Evolutionary conservation across 2,797 vertebrate species (phyloP), one percentile per base, ranked within the genome.

Genomic region (Galago senegalensis): DNA sequence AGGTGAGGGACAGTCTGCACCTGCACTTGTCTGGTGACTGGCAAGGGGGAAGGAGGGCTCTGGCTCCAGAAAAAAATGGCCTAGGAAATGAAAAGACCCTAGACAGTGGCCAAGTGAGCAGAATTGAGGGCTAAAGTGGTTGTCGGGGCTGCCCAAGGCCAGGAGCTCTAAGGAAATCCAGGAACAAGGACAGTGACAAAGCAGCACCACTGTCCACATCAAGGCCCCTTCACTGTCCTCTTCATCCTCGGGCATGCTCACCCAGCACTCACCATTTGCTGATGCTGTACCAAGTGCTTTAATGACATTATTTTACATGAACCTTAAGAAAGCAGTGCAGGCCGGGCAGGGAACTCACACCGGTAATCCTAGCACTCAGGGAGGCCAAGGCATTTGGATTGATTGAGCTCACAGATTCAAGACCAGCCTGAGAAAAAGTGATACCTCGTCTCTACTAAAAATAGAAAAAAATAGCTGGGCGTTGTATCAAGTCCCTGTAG

Each of bases 101-200:
- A 23, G 18, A 3, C 27, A 8, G 7, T 29, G 9, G 40, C 53
- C 37, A 63, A 79, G 18, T 37, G 20, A 31, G 29, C 63, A 58
- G 67, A n/a, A 21, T 2, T 11, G 17, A 9, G 5, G 43, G 6
- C 17, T 17, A 21, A 7, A 7, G 34, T 16, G 2, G 27, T 25
- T 25, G 21, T 2, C 0, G 0, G 14, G 3, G n/a, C 23, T n/a
- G 10, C 20, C 25, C 0, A 46, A 0, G 17, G 37, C 14, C 13
- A 58, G 29, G 0, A 21, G 4, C 56, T 63, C 49, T 5, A 14
- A 53, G 58, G 34, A n/a, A 73, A 20, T 60, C 20, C 20, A 73
- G 76, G 21, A 70, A 46, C 12, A 4, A 4, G 8, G 27, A 20
- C 25, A 60, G 53, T 46, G 65, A 1, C 5, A 60, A n/a, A 37